These are phyloP conservation scores for Leptobrachium leishanense DNA, from an alignment of 2,113 vertebrate species.

Conservation along the genomic window DNA sequence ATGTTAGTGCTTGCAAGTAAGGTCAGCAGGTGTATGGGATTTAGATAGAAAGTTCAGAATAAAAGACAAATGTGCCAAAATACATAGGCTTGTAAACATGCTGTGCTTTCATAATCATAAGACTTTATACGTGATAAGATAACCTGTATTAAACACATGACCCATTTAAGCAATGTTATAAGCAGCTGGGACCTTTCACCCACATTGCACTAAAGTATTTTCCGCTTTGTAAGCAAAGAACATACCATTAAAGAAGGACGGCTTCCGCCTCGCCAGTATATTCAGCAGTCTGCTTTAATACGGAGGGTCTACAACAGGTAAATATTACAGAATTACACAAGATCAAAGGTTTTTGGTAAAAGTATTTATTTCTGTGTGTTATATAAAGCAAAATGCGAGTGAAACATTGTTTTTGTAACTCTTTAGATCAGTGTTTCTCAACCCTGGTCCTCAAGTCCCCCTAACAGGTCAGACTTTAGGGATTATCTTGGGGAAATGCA, in stretches of 20 bases:
- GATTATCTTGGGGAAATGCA: too few species aligned
- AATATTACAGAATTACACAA: too few species aligned
- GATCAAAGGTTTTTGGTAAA: too few species aligned
- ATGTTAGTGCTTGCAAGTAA: neutral
- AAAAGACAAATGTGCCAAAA: neutral
- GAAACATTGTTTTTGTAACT: too few species aligned
- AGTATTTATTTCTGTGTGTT: too few species aligned
- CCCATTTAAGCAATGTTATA: neutral
- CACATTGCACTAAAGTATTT: neutral
- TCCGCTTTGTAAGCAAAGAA: too few species aligned
- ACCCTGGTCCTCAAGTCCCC: too few species aligned
- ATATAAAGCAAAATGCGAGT: too few species aligned
- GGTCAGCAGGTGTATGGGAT: constrained; percentile 23
- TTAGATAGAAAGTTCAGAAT: neutral
- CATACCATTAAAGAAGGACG: neutral
- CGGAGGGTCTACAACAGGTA: neutral
- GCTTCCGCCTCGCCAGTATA: neutral
- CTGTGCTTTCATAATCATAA: neutral
- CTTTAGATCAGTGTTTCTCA: too few species aligned
- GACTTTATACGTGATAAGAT: neutral
- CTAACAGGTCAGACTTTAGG: too few species aligned
- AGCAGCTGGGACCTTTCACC: constrained; percentile 19
- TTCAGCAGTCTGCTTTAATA: neutral
- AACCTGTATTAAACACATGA: neutral
- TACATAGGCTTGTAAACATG: neutral